phyloP scores from a whole-genome alignment of 2,888 invertebrate genomes.

The Cheilosia vernalis region DNA sequence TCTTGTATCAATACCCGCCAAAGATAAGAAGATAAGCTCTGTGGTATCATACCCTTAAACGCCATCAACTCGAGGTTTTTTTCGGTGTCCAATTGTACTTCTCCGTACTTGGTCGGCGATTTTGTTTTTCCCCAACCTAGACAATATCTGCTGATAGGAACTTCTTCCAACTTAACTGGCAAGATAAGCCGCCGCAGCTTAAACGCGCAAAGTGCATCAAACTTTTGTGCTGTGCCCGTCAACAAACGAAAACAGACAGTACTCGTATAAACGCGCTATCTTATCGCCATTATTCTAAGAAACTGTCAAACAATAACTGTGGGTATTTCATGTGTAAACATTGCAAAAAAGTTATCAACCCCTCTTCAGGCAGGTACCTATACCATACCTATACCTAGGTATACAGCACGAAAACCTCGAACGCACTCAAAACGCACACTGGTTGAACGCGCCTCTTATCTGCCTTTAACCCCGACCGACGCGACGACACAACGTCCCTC shows the following conservation, averaged over 20 bases:
- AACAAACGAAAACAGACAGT: constrained; percentile 22
- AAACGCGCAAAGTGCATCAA: constrained; percentile 29
- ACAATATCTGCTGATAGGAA: constrained; percentile 2
- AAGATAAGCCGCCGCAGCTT: constrained; percentile 15
- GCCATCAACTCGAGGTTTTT: background rate
- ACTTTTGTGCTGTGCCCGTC: background rate
- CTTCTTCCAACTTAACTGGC: background rate
- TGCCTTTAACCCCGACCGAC: constrained; percentile 35
- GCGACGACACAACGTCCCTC: background rate
- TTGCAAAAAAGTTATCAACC: constrained; percentile 51
- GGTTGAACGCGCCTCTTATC: constrained; percentile 48
- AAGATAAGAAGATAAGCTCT: too few species aligned
- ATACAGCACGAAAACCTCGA: background rate
- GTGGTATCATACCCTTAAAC: background rate
- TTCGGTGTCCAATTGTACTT: constrained; percentile 1
- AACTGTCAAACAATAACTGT: constrained; percentile 57
- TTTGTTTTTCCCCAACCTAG: constrained; percentile 5
- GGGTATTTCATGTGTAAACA: constrained; percentile 45
- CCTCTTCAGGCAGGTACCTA: constrained; percentile 34
- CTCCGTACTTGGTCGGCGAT: background rate
- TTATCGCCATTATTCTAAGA: constrained; percentile 49
- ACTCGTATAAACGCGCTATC: constrained; percentile 9
- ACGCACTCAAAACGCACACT: constrained; percentile 48
- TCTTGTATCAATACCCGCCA: too few species aligned
- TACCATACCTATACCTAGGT: background rate